phyloP scores from a whole-genome alignment of 2,888 invertebrate species.

The Lasioglossum lativentre region DNA sequence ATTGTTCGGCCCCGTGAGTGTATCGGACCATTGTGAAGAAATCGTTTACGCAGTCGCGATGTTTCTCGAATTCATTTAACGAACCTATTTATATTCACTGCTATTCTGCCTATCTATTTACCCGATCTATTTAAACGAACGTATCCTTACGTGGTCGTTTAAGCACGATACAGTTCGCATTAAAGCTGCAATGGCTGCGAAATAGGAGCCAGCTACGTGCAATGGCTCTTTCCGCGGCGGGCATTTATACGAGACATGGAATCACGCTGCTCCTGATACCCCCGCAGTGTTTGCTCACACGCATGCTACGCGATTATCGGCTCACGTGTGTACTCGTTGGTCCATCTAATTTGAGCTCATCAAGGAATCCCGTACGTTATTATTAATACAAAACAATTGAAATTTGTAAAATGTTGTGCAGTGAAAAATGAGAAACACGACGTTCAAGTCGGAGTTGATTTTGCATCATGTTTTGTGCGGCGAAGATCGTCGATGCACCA shows the following conservation, averaged over 20 bases:
- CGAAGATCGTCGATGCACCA: not conserved
- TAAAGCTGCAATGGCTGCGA: slow-evolving; percentile 39
- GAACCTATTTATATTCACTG: slow-evolving; percentile 27
- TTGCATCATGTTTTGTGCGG: not conserved
- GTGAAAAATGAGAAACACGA: not conserved
- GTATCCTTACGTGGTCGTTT: slow-evolving; percentile 36
- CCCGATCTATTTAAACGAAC: slow-evolving; percentile 44
- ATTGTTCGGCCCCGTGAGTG: not conserved
- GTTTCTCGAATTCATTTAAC: slow-evolving; percentile 33
- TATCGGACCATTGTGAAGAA: not conserved
- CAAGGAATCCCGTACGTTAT: not conserved
- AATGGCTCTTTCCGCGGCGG: slow-evolving; percentile 56
- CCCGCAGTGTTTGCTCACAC: not conserved
- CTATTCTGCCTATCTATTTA: slow-evolving; percentile 26
- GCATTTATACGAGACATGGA: slow-evolving; percentile 40
- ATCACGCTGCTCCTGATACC: slow-evolving; percentile 18
- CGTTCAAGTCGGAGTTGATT: not conserved
- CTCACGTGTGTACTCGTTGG: slow-evolving; percentile 36
- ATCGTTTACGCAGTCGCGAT: not conserved
- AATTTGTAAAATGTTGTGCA: no score
- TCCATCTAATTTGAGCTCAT: not conserved
- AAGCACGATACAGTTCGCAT: slow-evolving; percentile 35
- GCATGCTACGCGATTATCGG: slow-evolving; percentile 45
- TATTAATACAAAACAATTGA: not conserved
- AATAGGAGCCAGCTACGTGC: slow-evolving; percentile 48